Conservation (phyloP, 2,113 vertebrate genomes). For the Leptobrachium leishanense region DNA sequence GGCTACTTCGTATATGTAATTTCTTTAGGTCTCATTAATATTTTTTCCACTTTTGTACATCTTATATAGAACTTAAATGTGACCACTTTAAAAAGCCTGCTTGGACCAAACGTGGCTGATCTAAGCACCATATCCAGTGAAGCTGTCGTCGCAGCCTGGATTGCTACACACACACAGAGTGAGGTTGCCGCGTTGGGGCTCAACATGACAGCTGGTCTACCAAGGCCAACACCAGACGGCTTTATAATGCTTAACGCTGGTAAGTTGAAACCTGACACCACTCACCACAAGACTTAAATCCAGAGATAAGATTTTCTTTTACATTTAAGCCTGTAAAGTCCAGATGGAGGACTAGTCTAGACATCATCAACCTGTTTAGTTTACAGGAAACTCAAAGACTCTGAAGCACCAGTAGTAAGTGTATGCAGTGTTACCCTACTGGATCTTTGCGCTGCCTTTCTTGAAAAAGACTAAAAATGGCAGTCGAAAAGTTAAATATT, state of each 20-base stretch:
- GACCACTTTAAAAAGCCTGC: slow-evolving; percentile 29
- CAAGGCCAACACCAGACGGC: slow-evolving; percentile 23
- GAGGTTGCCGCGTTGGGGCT: slow-evolving; percentile 37
- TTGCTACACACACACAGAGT: slow-evolving; percentile 13
- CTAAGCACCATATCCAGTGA: slow-evolving; percentile 34
- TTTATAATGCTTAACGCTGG: slow-evolving; percentile 25
- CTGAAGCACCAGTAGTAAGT: too few species aligned
- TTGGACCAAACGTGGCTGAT: slow-evolving; percentile 16
- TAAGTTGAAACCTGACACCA: background rate
- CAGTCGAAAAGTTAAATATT: too few species aligned
- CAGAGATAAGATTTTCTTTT: too few species aligned
- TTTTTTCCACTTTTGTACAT: slow-evolving; percentile 1
- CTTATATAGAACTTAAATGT: slow-evolving; percentile 22
- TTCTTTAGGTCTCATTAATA: background rate
- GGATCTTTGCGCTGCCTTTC: too few species aligned
- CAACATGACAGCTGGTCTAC: background rate
- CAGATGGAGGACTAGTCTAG: too few species aligned
- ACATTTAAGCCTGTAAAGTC: too few species aligned
- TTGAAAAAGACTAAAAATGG: too few species aligned
- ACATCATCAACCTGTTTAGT: too few species aligned
- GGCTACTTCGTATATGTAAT: too few species aligned
- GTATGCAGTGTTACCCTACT: too few species aligned
- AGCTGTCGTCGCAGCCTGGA: slow-evolving; percentile 33
- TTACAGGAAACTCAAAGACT: too few species aligned
- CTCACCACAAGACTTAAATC: background rate